Base-by-base conservation (phyloP, 2,888 invertebrate genomes). In the Opisthograptis luteolata region DNA sequence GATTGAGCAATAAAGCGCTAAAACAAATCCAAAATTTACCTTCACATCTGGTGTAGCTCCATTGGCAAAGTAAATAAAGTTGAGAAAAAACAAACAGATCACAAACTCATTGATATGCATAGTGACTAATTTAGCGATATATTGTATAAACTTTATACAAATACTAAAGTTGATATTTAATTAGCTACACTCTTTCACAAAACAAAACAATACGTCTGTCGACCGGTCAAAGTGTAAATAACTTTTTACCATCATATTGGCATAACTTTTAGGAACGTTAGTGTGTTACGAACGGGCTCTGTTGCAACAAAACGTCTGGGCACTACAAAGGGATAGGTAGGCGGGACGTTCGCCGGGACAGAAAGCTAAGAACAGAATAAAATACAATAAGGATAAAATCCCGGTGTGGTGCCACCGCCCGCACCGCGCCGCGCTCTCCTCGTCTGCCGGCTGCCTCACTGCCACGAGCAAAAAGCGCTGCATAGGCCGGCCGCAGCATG, bases 281-380 rank as follows among this genome's bases (percentile, higher is more conserved):
- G 61, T 58, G 64, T 61, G 44, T 40, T 39, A 25, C 20, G 49
- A 72, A 70, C 68, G 68, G 63, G 63, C 73, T 75, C 73, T 72
- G 69, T 77, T 72, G 64, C 52, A 68, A 64, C 66, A 67, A 62
- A 68, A 68, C 61, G 58, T 60, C n/a, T 60, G 48, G 55, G 57
- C 53, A 57, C 60, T 65, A 68, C 70, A 70, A 69, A 65, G 64
- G 70, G 70, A 70, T 66, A 66, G 63, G 64, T 66, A 58, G 64
- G 64, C 64, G 71, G 74, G 73, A 79, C 86, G 85, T 81, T 78
- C 80, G 76, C 56, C 74, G 71, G 71, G 76, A 76, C 75, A 73
- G 81, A 80, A 79, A 76, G 82, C 79, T 76, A 76, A 73, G 78
- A 80, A 79, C 81, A 72, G 84, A 88, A 84, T 87, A 88, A 84